Evolutionary conservation across 2,113 vertebrate genomes (phyloP).

Genomic region (Conger conger): DNA sequence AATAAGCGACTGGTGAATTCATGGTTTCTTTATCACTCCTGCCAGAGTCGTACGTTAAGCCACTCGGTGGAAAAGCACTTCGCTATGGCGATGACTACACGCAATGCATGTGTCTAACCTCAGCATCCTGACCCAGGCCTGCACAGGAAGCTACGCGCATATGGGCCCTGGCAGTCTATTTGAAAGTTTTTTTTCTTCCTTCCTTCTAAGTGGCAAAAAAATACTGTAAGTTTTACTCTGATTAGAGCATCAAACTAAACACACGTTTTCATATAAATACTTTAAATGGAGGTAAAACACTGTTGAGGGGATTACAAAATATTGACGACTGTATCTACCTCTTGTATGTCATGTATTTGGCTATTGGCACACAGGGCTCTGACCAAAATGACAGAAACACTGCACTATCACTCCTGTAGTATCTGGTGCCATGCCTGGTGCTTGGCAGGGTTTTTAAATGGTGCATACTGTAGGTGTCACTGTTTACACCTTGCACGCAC

Average conservation of each 20-base stretch:
- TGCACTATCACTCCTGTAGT: background rate
- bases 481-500: background rate
- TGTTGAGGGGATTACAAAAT: too few species aligned
- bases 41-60: background rate
- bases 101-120: too few species aligned
- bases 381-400: background rate
- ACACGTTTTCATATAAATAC: background rate
- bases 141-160: background rate
- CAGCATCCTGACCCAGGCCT: background rate
- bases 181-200: background rate
- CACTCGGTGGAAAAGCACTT: background rate
- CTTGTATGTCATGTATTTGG: too few species aligned
- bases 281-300: background rate
- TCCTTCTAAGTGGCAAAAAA: background rate
- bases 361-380: background rate
- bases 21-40: background rate
- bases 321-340: too few species aligned
- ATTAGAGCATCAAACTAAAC: background rate
- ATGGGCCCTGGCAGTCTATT: background rate
- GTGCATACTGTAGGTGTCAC: background rate
- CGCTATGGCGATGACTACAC: too few species aligned
- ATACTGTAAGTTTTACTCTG: background rate
- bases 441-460: background rate
- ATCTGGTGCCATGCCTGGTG: background rate
- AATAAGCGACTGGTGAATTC: background rate